A percentile compares a stretch with the other conserved stretches of the same genome.
Evolutionary conservation across 2,888 invertebrate species (phyloP).

Genomic region (Cerceris rybyensis): DNA sequence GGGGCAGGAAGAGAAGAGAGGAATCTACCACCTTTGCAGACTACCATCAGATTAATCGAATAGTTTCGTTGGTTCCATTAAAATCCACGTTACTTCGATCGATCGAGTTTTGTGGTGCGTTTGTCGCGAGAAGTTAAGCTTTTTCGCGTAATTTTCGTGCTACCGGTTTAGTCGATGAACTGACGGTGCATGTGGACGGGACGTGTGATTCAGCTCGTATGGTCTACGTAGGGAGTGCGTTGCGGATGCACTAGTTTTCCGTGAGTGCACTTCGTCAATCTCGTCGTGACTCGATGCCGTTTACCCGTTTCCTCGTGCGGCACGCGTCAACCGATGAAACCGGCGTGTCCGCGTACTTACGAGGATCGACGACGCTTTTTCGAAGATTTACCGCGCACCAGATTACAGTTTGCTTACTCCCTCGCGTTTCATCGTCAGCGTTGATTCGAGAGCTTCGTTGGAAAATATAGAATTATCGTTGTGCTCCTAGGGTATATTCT

Average conservation of each 20-base stretch:
- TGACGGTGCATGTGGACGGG: slow-evolving; percentile 18
- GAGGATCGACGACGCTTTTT: background rate
- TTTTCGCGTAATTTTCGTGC: background rate
- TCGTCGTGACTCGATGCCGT: background rate
- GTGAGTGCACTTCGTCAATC: slow-evolving; percentile 13
- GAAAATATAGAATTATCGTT: too few relatives aligned
- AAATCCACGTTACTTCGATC: background rate
- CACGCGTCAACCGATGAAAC: slow-evolving; percentile 12
- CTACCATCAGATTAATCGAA: background rate
- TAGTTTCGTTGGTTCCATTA: too few relatives aligned
- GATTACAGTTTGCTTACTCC: too few relatives aligned
- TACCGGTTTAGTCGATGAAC: background rate
- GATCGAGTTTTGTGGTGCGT: background rate
- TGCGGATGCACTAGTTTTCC: slow-evolving; percentile 25
- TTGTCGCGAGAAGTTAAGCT: background rate
- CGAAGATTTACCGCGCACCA: too few relatives aligned
- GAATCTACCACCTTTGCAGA: background rate
- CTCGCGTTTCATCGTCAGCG: too few relatives aligned
- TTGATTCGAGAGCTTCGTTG: too few relatives aligned
- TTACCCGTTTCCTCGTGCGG: slow-evolving; percentile 21
- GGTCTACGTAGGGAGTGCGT: slow-evolving; percentile 2
- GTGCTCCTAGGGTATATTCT: background rate
- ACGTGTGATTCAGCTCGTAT: background rate
- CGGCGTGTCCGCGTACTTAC: slow-evolving; percentile 3
- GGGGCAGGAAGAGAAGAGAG: slow-evolving; percentile 31